A percentile compares a stretch with the other conserved stretches of the same genome.
These are phyloP conservation scores for Suillia variegata DNA, from an alignment of 2,888 invertebrate species.

Conservation along the genomic window DNA sequence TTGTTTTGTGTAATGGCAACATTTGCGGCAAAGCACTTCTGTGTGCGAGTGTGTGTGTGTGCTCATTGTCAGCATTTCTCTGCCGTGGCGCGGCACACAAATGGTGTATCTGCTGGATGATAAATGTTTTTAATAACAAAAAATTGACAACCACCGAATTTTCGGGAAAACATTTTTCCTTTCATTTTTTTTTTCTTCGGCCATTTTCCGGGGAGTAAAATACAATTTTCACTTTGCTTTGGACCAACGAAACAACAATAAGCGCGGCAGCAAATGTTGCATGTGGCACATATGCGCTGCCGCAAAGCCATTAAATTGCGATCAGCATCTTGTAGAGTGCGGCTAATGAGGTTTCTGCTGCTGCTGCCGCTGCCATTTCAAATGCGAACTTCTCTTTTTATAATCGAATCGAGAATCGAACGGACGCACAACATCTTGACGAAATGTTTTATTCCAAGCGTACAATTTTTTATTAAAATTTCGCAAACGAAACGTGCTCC, in stretches of 20 bases:
- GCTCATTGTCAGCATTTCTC: not conserved
- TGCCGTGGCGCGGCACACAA: constrained; percentile 16
- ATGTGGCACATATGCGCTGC: too few species aligned
- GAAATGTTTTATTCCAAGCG: constrained; percentile 17
- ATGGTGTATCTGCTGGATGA: constrained; percentile 40
- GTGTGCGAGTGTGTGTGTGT: not conserved
- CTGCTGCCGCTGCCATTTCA: not conserved
- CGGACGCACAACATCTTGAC: constrained; percentile 5
- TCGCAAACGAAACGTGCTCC: constrained; percentile 6
- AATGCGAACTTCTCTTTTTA: too few species aligned
- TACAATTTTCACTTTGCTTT: not conserved
- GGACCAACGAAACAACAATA: not conserved
- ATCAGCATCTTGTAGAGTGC: not conserved
- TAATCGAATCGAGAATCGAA: too few species aligned
- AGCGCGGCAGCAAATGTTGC: not conserved
- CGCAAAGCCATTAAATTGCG: not conserved
- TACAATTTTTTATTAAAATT: too few species aligned
- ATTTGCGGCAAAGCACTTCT: constrained; percentile 47
- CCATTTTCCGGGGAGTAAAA: not conserved
- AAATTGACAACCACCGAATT: constrained; percentile 22
- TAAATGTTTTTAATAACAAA: constrained; percentile 49
- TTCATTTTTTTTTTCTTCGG: not conserved
- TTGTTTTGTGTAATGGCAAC: constrained; percentile 48
- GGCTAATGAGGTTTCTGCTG: not conserved
- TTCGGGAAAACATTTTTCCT: constrained; percentile 1